phyloP scores from a whole-genome alignment of 2,113 vertebrate genomes.

The Astur gentilis region DNA sequence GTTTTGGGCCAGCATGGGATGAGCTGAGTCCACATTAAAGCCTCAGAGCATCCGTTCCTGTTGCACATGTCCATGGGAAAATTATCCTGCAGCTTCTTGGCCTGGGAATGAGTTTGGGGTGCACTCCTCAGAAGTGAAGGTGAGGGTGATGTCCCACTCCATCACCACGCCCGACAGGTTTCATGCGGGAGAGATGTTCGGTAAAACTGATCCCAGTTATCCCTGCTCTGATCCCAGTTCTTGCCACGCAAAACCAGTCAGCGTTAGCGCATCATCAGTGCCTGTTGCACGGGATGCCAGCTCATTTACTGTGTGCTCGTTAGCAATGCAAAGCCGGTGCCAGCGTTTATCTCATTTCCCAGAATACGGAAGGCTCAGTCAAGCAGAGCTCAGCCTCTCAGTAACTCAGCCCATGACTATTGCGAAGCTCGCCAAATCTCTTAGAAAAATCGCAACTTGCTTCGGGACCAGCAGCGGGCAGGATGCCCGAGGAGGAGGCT shows the following conservation, averaged over 20 bases:
- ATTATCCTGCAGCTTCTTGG: background rate
- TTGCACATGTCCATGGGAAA: too few relatives aligned
- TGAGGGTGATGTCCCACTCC: background rate
- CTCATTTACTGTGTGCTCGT: background rate
- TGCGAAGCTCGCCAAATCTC: background rate
- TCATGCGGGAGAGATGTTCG: background rate
- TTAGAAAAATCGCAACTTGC: background rate
- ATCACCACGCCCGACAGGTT: background rate
- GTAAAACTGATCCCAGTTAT: background rate
- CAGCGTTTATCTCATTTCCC: background rate
- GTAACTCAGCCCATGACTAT: background rate
- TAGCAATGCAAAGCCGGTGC: background rate
- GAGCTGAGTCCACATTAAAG: background rate
- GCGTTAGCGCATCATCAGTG: accelerated
- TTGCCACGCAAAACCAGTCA: background rate
- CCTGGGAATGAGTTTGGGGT: background rate
- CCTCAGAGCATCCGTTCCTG: background rate
- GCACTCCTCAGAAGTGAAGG: too few relatives aligned
- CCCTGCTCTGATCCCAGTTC: background rate
- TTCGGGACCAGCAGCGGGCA: background rate
- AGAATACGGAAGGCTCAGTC: background rate
- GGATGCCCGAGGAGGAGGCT: background rate
- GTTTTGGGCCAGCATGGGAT: background rate
- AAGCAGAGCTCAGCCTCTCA: background rate
- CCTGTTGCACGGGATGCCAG: background rate